Percentiles rank a stretch among this genome's conserved stretches.
phyloP scores from a whole-genome alignment of 2,888 invertebrate species.

The Parapristionchus giblindavisi region DNA sequence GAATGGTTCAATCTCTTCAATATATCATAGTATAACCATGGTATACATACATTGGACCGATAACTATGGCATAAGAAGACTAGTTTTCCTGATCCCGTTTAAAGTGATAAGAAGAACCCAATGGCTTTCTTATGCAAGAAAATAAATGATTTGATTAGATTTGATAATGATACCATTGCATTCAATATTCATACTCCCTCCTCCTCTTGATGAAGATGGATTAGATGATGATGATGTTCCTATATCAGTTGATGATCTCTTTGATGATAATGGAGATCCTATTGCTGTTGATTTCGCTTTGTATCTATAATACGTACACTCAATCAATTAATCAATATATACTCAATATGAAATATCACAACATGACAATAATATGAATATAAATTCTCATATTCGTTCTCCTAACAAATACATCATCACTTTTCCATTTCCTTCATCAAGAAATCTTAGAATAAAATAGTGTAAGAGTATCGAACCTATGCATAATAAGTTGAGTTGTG shows the following conservation, averaged over 20 bases:
- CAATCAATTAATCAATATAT: not conserved
- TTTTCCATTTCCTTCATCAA: not conserved
- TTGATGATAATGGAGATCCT: conserved; percentile 49
- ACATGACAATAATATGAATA: too few relatives aligned
- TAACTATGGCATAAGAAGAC: too few relatives aligned
- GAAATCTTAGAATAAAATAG: not conserved
- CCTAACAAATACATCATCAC: too few relatives aligned
- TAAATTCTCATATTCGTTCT: too few relatives aligned
- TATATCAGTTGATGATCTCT: conserved; percentile 28
- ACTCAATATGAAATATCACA: not conserved
- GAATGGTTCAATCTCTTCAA: too few relatives aligned
- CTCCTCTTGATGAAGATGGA: not conserved
- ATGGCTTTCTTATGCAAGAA: too few relatives aligned
- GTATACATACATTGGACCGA: too few relatives aligned
- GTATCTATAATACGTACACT: conserved; percentile 44
- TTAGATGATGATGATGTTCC: conserved; percentile 4
- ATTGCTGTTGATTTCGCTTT: conserved; percentile 59
- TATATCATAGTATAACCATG: too few relatives aligned
- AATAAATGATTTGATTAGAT: too few relatives aligned
- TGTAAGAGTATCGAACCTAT: not conserved
- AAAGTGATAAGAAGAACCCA: too few relatives aligned
- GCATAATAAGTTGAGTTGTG: not conserved
- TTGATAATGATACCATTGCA: too few relatives aligned
- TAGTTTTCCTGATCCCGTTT: too few relatives aligned
- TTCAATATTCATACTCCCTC: not conserved